Evolutionary conservation across 2,113 vertebrate genomes (phyloP).

Genomic region (Turdus rufiventris): DNA sequence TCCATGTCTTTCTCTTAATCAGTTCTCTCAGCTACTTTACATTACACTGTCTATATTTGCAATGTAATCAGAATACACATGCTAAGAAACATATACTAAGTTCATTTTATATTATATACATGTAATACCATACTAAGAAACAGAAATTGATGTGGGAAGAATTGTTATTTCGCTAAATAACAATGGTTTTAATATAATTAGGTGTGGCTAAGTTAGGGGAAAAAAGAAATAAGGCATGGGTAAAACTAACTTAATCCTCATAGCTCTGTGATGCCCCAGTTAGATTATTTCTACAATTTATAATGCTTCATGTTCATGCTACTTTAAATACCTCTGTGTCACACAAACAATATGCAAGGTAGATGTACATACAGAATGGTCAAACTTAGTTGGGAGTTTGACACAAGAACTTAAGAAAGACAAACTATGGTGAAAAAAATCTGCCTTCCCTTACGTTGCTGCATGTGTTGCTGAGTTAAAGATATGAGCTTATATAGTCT

Average conservation of each 20-base stretch:
- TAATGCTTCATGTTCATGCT: neutral
- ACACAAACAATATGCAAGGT: neutral
- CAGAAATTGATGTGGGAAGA: neutral
- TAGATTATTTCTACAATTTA: neutral
- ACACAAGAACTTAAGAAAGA: neutral
- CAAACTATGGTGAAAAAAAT: neutral
- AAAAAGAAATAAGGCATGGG: fast-evolving
- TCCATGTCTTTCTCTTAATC: neutral
- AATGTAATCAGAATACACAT: neutral
- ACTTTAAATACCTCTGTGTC: neutral
- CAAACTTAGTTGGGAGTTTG: neutral
- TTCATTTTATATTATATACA: too few relatives aligned
- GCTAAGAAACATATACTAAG: neutral
- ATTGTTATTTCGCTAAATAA: neutral
- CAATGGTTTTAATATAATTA: neutral
- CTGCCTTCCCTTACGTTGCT: neutral
- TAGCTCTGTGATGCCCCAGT: neutral
- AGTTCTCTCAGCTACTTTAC: neutral
- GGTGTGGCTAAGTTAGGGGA: neutral
- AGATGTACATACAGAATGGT: neutral
- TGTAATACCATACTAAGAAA: neutral
- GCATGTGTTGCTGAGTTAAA: neutral
- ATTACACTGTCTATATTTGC: neutral
- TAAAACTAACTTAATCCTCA: neutral
- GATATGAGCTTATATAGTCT: neutral